A percentile compares a stretch with the other conserved stretches of the same genome.
These are phyloP conservation scores for Pegea sp. DNA, from an alignment of 23 tunicate species.

Conservation along the genomic window DNA sequence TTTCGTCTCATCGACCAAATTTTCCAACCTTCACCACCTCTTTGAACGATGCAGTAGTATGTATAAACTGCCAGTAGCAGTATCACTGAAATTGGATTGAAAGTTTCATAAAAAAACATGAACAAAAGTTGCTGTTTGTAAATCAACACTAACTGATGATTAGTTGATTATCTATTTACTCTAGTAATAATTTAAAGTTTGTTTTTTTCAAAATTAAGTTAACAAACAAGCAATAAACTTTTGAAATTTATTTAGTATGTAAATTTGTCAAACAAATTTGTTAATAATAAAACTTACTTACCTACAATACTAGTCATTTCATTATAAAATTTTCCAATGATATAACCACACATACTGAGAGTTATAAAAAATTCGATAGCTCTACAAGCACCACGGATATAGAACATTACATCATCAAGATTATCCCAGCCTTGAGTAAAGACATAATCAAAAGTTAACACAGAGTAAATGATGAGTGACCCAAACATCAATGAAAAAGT, in stretches of 20 bases:
- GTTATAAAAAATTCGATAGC: conserved; percentile 58
- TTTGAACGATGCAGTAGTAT: conserved; percentile 59
- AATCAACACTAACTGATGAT: neutral
- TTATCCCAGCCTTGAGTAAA: conserved; percentile 37
- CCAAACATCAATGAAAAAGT: conserved; percentile 57
- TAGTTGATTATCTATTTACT: neutral
- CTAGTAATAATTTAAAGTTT: neutral
- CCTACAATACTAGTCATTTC: conserved; percentile 51
- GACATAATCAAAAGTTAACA: conserved; percentile 31
- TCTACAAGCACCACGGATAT: conserved; percentile 55
- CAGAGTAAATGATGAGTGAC: conserved; percentile 31
- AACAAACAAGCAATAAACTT: too few relatives aligned
- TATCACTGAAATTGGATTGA: conserved; percentile 8
- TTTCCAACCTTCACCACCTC: conserved; percentile 70
- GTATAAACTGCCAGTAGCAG: conserved; percentile 52
- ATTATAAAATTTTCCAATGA: conserved; percentile 35
- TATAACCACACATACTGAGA: conserved; percentile 56
- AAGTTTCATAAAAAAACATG: neutral
- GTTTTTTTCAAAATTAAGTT: neutral
- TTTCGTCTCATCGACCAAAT: conserved; percentile 58
- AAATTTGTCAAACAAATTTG: neutral
- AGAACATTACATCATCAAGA: conserved; percentile 66
- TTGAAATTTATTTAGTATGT: neutral
- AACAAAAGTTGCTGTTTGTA: neutral
- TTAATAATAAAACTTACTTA: conserved; percentile 1